Evolutionary conservation across 1,140 invertebrate genomes (phyloP), one percentile per base, ranked within the genome.

Genomic region (Eriocheir sinensis): DNA sequence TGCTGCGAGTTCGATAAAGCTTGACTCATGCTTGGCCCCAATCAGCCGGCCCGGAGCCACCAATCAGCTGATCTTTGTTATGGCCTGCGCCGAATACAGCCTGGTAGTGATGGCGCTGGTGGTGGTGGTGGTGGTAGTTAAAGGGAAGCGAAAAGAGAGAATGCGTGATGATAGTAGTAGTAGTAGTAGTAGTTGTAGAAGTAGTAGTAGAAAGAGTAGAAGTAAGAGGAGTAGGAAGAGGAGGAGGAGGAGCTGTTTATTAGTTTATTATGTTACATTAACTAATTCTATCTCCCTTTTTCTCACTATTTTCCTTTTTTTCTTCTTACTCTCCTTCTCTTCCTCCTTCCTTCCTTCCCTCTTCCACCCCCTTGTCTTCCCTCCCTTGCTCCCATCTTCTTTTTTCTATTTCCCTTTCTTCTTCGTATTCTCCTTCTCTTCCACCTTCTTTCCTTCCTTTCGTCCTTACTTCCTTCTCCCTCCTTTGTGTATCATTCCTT

Each of bases 291-390:
- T n/a, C n/a, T n/a, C n/a, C n/a, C n/a, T n/a, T n/a, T n/a, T n/a
- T n/a, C n/a, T n/a, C n/a, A n/a, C n/a, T n/a, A n/a, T 72, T 21
- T 1, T n/a, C 60, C 1, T 0, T 72, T 21, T 72, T 21, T 72
- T n/a, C n/a, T n/a, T 72, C 60, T 72, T n/a, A n/a, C 60, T 72
- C 60, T 72, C 60, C n/a, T n/a, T 72, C 60, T 72, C 60, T 72
- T n/a, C n/a, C 60, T 72, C 60, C n/a, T n/a, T 72, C 60, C n/a
- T n/a, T 72, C 60, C n/a, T n/a, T 72, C 60, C n/a, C 60, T 72
- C 60, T n/a, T 72, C 60, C n/a, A 21, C n/a, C 60, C n/a, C 60
- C n/a, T n/a, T 72, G 21, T 72, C 60, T 72, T n/a, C n/a, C 27
- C 53, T 72, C 53, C 27, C 53, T 72, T 21, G 9, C 53, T 72